A percentile compares a stretch with the other conserved stretches of the same genome.
phyloP scores from a whole-genome alignment of 2,797 vertebrate species.

The Mallotus villosus region DNA sequence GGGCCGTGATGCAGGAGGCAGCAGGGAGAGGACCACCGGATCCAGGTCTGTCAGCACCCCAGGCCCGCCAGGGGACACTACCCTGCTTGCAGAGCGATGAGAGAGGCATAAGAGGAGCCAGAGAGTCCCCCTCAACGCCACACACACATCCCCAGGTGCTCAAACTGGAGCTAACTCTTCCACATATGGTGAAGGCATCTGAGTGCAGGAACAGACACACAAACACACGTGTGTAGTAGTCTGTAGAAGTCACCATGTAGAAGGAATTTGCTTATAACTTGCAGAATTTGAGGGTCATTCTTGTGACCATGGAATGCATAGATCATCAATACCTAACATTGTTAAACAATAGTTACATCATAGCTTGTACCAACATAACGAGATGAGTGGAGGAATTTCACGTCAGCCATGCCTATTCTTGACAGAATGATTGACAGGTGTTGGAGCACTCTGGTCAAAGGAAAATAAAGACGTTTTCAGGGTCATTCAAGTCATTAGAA shows the following conservation, averaged over 20 bases:
- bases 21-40: slow-evolving; percentile 47
- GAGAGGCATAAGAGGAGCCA: slow-evolving; percentile 24
- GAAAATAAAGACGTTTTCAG: slow-evolving; percentile 20
- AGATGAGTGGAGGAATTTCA: too few species aligned
- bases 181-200: slow-evolving; percentile 62
- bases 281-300: too few species aligned
- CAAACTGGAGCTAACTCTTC: slow-evolving; percentile 23
- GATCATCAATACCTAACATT: too few species aligned
- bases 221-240: background rate
- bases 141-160: slow-evolving; percentile 23
- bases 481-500: slow-evolving; percentile 29
- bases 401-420: slow-evolving; percentile 39
- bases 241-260: background rate
- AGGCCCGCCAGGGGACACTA: slow-evolving; percentile 32
- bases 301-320: too few species aligned
- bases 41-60: slow-evolving; percentile 48
- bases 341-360: too few species aligned
- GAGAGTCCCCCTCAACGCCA: background rate
- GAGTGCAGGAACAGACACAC: background rate
- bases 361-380: too few species aligned
- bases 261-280: background rate
- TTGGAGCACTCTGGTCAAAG: slow-evolving; percentile 43
- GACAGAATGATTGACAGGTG: slow-evolving; percentile 66
- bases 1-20: background rate
- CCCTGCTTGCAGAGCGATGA: slow-evolving; percentile 42